Base-by-base conservation (phyloP, 2,888 invertebrate species). In the Microplitis deprimator region DNA sequence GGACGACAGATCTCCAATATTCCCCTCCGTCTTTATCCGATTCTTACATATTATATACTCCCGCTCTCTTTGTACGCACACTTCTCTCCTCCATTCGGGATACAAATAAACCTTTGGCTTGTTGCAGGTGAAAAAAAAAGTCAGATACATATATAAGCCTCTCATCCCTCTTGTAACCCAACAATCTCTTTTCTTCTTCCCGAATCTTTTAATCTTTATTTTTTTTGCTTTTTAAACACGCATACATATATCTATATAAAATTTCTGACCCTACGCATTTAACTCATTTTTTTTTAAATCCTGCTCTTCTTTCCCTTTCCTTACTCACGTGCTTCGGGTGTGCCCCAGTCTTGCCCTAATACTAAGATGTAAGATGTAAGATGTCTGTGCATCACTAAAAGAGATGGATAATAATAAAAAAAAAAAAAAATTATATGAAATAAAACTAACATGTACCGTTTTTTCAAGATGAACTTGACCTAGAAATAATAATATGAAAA, bases 401-500 rank as follows among this genome's bases (percentile, higher is more conserved):
- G 50, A 50, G 50, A 50, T 50, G 50, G 8, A 50, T 50, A 13
- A 29, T 29, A 29, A 29, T 29, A 29, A 29, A 29, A 29, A 29
- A 29, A 29, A 29, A 50, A 50, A 50, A 50, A 50, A 13, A 50
- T 50, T 5, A 16, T 17, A 16, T 20, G 1, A 20, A 62, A 62
- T 17, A 62, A 62, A 62, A 62, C n/a, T 13, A 50, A 50, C 62
- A 7, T n/a, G 67, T 75, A 64, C 73, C 76, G 70, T 71, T 86
- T 85, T 29, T 83, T 84, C 79, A 81, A 50, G 79, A 59, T 79
- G 82, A 84, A 82, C 85, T 85, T 84, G 86, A 83, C 83, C 84
- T 81, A 83, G 81, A 83, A 81, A 81, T 10, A 38, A 50, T 38
- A 50, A 5, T 77, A 77, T 77, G 83, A 86, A 87, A 86, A 85